These are phyloP conservation scores for Julus scandinavius DNA, from an alignment of 2,888 invertebrate genomes.

Conservation along the genomic window DNA sequence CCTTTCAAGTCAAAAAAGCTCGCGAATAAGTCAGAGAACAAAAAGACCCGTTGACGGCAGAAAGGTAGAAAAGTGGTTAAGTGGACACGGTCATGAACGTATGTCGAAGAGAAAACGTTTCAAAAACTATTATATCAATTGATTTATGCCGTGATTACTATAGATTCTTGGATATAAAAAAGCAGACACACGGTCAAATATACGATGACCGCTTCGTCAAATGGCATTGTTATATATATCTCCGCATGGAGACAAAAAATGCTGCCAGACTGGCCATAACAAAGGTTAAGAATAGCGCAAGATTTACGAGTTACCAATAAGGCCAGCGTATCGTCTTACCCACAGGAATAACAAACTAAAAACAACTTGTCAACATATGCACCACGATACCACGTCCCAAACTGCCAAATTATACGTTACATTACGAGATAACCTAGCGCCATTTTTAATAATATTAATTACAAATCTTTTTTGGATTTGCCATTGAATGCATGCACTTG, in stretches of 20 bases:
- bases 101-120: background rate
- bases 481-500: background rate
- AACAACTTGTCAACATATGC: background rate
- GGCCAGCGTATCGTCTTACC: constrained; percentile 21
- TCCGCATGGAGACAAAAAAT: constrained; percentile 11
- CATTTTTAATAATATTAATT: constrained; percentile 43
- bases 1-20: background rate
- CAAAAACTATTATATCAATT: background rate
- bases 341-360: constrained; percentile 8
- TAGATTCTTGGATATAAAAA: constrained; percentile 8
- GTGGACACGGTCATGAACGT: background rate
- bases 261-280: constrained; percentile 33
- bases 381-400: constrained; percentile 4
- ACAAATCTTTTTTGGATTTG: background rate
- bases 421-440: constrained; percentile 30
- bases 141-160: constrained; percentile 13
- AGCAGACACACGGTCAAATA: background rate
- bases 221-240: constrained; percentile 43
- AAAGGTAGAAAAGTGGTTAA: constrained; percentile 10
- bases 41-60: constrained; percentile 27
- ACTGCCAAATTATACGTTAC: constrained; percentile 25
- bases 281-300: constrained; percentile 23
- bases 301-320: constrained; percentile 39
- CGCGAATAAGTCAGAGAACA: background rate
- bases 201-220: background rate